A percentile compares a stretch with the other conserved stretches of the same genome.
Evolutionary conservation across 2,797 vertebrate genomes (phyloP).

Genomic region (Sebastes reedi): DNA sequence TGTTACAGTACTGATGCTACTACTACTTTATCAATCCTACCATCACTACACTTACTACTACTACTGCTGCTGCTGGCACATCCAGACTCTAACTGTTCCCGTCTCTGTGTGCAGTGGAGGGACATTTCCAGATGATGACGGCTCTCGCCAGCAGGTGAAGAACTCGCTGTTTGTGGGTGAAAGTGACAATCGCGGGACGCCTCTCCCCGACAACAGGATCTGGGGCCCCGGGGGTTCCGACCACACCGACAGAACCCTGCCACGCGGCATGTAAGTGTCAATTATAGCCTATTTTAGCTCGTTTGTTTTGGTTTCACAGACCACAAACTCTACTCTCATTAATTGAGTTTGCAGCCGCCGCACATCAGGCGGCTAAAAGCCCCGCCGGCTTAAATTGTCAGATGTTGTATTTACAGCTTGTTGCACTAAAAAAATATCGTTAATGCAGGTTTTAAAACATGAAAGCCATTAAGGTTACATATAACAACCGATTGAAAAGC

Average conservation of each 20-base stretch:
- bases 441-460: neutral
- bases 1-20: neutral
- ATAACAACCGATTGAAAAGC: neutral
- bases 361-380: neutral
- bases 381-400: neutral
- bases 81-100: neutral
- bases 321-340: neutral
- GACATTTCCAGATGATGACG: conserved; percentile 95
- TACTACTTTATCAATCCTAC: neutral
- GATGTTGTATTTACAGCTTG: neutral
- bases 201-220: conserved; percentile 80
- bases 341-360: neutral
- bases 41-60: neutral
- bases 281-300: neutral
- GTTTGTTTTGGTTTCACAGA: neutral
- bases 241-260: conserved; percentile 88
- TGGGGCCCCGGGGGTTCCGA: conserved; percentile 93
- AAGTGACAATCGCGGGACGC: conserved; percentile 91
- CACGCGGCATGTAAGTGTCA: conserved; percentile 89
- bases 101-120: conserved; percentile 85
- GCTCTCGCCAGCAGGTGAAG: conserved; percentile 94
- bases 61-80: neutral
- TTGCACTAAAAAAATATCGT: neutral
- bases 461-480: neutral
- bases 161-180: conserved; percentile 97